These are phyloP conservation scores for Naja naja DNA, from an alignment of 2,113 vertebrate genomes.

Conservation along the genomic window DNA sequence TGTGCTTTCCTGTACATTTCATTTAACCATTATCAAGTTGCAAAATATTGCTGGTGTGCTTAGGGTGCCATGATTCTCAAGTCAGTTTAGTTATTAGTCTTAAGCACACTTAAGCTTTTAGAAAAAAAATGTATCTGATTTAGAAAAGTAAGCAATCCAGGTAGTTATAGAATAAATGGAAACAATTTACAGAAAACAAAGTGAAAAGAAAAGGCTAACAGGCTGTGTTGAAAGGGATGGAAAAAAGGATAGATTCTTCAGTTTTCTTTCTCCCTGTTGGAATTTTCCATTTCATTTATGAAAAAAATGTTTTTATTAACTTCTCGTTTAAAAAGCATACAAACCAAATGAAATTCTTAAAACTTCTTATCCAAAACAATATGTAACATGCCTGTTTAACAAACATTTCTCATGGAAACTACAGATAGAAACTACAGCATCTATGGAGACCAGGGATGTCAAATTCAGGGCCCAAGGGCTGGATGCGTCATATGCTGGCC, in stretches of 20 bases:
- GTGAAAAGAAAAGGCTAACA: not conserved
- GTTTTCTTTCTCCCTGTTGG: not conserved
- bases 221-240: not conserved
- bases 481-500: no score
- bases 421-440: no score
- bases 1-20: not conserved
- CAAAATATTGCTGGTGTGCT: not conserved
- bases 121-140: not conserved
- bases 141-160: not conserved
- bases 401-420: not conserved
- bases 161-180: not conserved
- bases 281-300: not conserved
- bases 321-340: not conserved
- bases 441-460: not conserved
- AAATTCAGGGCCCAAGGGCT: no score
- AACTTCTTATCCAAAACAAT: not conserved
- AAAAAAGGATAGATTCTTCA: not conserved
- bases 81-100: not conserved
- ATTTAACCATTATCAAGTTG: not conserved
- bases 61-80: not conserved
- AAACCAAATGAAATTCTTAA: not conserved
- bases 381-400: not conserved
- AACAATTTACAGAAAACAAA: not conserved
- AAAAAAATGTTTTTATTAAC: not conserved
- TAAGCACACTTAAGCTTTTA: not conserved